A percentile compares a stretch with the other conserved stretches of the same genome.
Conservation (phyloP, 1,140 invertebrate genomes). For the Bombus cullumanus region DNA sequence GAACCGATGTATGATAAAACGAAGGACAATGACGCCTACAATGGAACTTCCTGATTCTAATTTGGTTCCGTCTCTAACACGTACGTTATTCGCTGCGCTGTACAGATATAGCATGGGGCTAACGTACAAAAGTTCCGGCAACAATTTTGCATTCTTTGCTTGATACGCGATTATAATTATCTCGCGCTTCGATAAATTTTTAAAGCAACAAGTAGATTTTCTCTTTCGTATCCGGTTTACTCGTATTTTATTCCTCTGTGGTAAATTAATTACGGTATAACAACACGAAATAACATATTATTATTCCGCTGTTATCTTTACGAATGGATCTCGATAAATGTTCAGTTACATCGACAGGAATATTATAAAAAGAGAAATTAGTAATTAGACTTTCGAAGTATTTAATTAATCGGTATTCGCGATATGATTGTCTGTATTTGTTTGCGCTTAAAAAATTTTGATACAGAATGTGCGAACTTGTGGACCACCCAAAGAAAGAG, state of each 20-base stretch:
- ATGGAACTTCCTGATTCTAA: slow-evolving; percentile 5
- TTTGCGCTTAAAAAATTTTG: not conserved
- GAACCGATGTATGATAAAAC: not conserved
- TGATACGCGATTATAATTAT: not conserved
- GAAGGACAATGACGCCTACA: slow-evolving; percentile 28
- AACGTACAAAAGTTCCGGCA: slow-evolving; percentile 2
- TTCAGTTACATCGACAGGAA: not conserved
- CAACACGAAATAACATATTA: not conserved
- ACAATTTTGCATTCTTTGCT: no score
- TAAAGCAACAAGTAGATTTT: not conserved
- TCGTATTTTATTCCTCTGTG: not conserved
- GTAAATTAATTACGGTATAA: not conserved
- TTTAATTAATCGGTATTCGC: no score
- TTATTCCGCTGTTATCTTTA: not conserved
- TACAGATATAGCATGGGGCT: not conserved
- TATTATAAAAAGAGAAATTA: not conserved
- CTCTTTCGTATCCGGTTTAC: not conserved
- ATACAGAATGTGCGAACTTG: not conserved
- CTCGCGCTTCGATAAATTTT: not conserved
- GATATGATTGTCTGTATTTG: not conserved
- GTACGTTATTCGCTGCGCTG: not conserved
- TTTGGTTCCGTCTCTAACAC: not conserved
- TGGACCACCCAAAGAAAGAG: slow-evolving; percentile 10
- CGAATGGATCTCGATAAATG: not conserved
- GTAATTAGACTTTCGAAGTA: not conserved